Conservation (phyloP, 1,140 invertebrate genomes). For the Parapsyche elsis region DNA sequence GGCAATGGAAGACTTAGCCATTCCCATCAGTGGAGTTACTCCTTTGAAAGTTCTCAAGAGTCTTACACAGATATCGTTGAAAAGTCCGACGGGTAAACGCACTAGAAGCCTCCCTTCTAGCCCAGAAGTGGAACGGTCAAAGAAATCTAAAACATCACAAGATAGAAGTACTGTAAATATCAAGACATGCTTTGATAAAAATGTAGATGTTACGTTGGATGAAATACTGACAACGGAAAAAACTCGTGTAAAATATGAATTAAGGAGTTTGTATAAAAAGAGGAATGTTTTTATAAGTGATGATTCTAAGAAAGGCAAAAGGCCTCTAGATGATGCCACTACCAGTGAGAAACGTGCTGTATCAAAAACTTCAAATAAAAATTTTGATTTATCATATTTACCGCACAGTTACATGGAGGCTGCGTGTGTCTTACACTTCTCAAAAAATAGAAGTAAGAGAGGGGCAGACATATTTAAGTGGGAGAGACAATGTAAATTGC, state of each 20-base stretch:
- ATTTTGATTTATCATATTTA: neutral
- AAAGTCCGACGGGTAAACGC: conserved; percentile 40
- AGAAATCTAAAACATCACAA: neutral
- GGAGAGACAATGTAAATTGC: conserved; percentile 69
- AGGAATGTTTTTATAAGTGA: neutral
- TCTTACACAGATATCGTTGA: conserved; percentile 21
- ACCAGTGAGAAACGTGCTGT: neutral
- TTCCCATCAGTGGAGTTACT: conserved; percentile 42
- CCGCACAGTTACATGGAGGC: conserved; percentile 50
- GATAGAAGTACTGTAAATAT: neutral
- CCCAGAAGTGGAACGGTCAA: conserved; percentile 33
- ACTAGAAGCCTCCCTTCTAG: conserved; percentile 43
- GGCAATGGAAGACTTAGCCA: conserved; percentile 44
- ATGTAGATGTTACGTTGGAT: neutral
- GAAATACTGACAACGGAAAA: neutral
- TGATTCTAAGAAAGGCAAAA: neutral
- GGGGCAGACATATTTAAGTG: conserved; percentile 66
- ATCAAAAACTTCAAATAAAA: neutral
- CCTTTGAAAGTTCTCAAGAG: conserved; percentile 39
- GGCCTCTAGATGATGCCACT: neutral
- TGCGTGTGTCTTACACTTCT: conserved; percentile 68
- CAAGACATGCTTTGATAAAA: neutral
- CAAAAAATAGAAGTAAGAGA: conserved; percentile 65
- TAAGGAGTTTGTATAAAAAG: neutral
- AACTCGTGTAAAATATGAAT: neutral